A percentile compares a stretch with the other conserved stretches of the same genome.
phyloP scores from a whole-genome alignment of 2,888 invertebrate species.

The Idaea straminata region DNA sequence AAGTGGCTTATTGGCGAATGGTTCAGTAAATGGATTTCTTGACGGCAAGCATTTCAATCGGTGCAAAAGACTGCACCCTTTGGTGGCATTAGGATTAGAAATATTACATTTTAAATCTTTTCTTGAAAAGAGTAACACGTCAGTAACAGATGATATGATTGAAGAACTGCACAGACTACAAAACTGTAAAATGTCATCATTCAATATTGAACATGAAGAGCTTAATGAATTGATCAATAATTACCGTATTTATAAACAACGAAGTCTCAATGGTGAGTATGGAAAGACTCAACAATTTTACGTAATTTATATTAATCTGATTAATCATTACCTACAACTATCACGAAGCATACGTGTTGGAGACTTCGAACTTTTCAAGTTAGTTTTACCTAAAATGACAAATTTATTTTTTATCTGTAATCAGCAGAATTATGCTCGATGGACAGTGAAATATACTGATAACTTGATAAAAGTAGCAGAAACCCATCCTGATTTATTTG shows the following conservation, averaged over 20 bases:
- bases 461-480: too few species aligned
- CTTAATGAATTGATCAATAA: constrained; percentile 24
- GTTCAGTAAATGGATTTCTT: constrained; percentile 36
- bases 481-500: too few species aligned
- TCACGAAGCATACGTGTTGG: constrained; percentile 27
- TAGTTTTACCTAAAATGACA: constrained; percentile 21
- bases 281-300: constrained; percentile 29
- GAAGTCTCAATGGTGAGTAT: constrained; percentile 21
- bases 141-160: constrained; percentile 5
- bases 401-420: constrained; percentile 29
- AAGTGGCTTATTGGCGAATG: constrained; percentile 21
- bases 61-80: constrained; percentile 38
- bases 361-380: constrained; percentile 26
- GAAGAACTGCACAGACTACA: too few species aligned
- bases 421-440: constrained; percentile 26
- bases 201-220: constrained; percentile 15
- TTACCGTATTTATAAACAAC: too few species aligned
- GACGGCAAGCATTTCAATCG: constrained; percentile 32
- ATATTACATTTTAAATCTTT: constrained; percentile 31
- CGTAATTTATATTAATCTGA: constrained; percentile 25
- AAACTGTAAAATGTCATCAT: too few species aligned
- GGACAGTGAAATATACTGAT: background rate
- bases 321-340: constrained; percentile 25
- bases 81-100: constrained; percentile 31
- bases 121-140: constrained; percentile 23